Conservation (phyloP, 2,888 invertebrate species). For the Cephus rjabovi region DNA sequence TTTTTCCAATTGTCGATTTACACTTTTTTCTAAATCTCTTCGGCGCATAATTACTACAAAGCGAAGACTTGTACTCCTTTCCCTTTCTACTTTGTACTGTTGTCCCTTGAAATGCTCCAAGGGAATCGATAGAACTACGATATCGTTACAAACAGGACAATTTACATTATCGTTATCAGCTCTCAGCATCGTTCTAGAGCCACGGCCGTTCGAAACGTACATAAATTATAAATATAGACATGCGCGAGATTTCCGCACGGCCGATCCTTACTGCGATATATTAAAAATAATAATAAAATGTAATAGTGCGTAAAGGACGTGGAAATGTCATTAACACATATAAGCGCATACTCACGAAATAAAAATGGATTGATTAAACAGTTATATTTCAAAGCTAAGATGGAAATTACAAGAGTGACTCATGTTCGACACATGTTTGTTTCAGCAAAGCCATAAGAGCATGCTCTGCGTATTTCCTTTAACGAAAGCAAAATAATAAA, state of each 20-base stretch:
- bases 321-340: not conserved
- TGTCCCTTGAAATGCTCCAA: not conserved
- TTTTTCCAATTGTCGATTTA: not conserved
- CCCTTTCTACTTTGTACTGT: not conserved
- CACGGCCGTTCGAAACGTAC: not conserved
- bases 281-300: not conserved
- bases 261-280: not conserved
- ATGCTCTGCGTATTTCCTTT: not conserved
- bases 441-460: not conserved
- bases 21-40: not conserved
- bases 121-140: not conserved
- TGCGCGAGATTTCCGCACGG: not conserved
- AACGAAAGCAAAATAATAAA: not conserved
- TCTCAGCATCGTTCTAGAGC: not conserved
- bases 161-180: not conserved
- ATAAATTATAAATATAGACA: not conserved
- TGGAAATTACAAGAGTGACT: not conserved
- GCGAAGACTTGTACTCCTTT: not conserved
- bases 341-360: not conserved
- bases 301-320: not conserved
- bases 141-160: not conserved
- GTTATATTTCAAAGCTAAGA: not conserved
- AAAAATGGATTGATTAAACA: not conserved
- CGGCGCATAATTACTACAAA: not conserved
- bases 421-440: not conserved